Percentiles rank a stretch among this genome's conserved stretches.
Conservation (phyloP, 2,888 invertebrate genomes). For the Chymomyza amoena region DNA sequence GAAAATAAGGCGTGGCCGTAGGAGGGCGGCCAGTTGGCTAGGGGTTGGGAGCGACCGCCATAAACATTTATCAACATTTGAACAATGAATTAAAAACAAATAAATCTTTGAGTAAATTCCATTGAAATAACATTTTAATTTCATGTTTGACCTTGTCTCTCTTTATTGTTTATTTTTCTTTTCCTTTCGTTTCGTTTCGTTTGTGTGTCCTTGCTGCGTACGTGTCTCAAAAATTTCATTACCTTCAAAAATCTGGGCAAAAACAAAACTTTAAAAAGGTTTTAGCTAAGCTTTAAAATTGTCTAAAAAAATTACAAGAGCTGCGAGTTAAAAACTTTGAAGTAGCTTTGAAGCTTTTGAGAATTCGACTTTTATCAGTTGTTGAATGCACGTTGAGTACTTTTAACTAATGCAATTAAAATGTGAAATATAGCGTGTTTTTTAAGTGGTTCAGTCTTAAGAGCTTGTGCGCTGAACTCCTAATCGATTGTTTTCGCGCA, state of each 20-base stretch:
- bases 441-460: too few species aligned
- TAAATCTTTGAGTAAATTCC: conserved; percentile 41
- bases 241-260: neutral
- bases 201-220: too few species aligned
- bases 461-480: too few species aligned
- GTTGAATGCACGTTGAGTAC: neutral
- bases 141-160: conserved; percentile 42
- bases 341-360: too few species aligned
- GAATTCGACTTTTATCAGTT: neutral
- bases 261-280: neutral
- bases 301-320: neutral
- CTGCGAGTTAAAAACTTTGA: too few species aligned
- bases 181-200: too few species aligned
- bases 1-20: neutral
- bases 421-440: too few species aligned
- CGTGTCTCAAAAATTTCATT: too few species aligned
- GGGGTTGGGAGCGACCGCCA: neutral
- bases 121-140: conserved; percentile 44
- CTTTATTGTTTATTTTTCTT: neutral
- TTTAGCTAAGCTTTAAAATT: neutral
- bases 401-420: neutral
- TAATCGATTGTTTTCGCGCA: too few species aligned
- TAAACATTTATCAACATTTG: conserved; percentile 64
- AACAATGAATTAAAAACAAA: conserved; percentile 56
- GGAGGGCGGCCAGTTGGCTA: neutral